Conservation (phyloP, 2,797 vertebrate species). For the Amblyopsis hoosieri region DNA sequence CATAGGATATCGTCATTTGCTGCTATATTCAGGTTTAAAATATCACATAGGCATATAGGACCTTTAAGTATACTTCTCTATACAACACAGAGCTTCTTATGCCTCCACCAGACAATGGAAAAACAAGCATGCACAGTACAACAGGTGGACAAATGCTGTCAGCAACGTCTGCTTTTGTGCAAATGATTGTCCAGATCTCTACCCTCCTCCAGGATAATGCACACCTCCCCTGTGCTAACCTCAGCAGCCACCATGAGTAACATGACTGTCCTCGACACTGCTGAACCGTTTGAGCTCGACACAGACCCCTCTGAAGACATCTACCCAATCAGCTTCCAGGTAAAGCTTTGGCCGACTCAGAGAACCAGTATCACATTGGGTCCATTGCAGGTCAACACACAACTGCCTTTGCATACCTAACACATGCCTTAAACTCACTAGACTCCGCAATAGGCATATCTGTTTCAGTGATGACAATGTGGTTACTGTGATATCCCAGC, state of each 20-base stretch:
- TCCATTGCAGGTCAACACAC: neutral
- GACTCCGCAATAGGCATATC: no score
- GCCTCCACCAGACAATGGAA: no score
- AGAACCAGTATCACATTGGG: neutral
- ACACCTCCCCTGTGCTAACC: constrained; percentile 68
- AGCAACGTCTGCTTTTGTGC: constrained; percentile 3
- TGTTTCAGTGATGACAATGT: neutral
- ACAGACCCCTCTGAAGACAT: constrained; percentile 79
- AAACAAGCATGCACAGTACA: no score
- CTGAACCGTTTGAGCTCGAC: constrained; percentile 80
- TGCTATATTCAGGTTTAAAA: no score
- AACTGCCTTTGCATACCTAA: neutral
- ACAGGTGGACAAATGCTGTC: no score
- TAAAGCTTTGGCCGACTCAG: constrained; percentile 36
- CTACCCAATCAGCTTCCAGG: constrained; percentile 93
- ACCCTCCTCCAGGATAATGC: constrained; percentile 68
- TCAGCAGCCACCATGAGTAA: constrained; percentile 90
- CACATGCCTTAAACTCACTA: no score
- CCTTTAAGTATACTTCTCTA: no score
- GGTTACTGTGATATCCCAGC: neutral
- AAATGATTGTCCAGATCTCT: constrained; percentile 35
- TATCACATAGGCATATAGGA: no score
- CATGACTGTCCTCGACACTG: constrained; percentile 88
- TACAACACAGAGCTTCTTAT: no score
- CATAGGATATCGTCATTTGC: no score